These are phyloP conservation scores for Pterocles gutturalis DNA, from an alignment of 2,113 vertebrate species.

Conservation along the genomic window DNA sequence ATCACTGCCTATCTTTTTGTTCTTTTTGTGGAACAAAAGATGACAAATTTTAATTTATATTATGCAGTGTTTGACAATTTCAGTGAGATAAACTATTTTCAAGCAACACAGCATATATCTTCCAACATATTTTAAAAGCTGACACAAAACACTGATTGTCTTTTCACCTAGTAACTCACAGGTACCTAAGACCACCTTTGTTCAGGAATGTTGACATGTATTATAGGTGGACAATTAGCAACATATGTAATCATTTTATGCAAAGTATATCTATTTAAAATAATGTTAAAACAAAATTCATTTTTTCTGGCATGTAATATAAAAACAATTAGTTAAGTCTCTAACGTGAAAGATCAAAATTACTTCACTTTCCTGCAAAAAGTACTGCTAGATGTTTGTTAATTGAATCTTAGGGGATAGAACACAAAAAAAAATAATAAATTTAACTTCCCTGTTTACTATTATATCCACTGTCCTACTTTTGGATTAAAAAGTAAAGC, in stretches of 20 bases:
- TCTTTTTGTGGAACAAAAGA: not conserved
- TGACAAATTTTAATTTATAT: not conserved
- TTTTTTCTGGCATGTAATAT: not conserved
- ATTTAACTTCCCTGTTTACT: not conserved
- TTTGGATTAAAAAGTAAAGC: not conserved
- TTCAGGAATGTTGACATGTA: not conserved
- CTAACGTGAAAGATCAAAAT: not conserved
- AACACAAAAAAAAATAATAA: not conserved
- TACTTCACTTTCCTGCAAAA: not conserved
- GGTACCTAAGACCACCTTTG: not conserved
- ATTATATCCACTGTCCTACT: not conserved
- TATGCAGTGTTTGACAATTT: not conserved
- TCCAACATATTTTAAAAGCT: not conserved
- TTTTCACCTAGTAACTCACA: not conserved
- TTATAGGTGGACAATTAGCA: not conserved
- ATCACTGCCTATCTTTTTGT: not conserved
- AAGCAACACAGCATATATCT: not conserved
- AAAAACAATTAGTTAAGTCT: not conserved
- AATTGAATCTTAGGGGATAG: not conserved
- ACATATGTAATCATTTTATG: not conserved
- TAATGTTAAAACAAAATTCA: not conserved
- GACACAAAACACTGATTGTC: not conserved
- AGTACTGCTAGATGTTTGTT: not conserved
- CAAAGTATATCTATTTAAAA: not conserved
- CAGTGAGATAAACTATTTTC: not conserved